phyloP scores from a whole-genome alignment of 2,113 vertebrate genomes.

The Ammodramus savannarum region DNA sequence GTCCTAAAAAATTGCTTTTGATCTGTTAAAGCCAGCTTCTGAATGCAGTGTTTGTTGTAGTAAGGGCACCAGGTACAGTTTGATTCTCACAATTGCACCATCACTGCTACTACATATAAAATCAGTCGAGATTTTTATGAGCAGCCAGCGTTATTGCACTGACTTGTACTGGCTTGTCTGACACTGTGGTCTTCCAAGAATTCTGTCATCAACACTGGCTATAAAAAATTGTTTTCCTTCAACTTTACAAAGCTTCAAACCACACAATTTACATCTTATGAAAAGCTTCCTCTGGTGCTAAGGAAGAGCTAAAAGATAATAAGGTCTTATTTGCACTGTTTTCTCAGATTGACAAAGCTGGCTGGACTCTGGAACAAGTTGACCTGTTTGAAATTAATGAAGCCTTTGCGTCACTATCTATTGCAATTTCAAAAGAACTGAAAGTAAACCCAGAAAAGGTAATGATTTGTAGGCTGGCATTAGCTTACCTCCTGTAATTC shows the following conservation, averaged over 20 bases:
- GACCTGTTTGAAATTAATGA: slow-evolving; percentile 96
- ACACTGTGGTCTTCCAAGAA: neutral
- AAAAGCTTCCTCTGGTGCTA: neutral
- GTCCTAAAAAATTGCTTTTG: neutral
- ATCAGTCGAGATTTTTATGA: neutral
- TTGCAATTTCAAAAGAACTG: slow-evolving; percentile 86
- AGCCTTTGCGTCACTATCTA: slow-evolving; percentile 85
- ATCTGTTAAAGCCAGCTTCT: neutral
- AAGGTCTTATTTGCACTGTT: neutral
- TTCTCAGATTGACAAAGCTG: slow-evolving; percentile 85
- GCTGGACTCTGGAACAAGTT: slow-evolving; percentile 87
- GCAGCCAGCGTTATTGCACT: neutral
- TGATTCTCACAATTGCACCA: neutral
- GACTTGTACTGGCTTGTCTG: neutral
- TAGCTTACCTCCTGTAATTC: neutral
- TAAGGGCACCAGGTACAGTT: neutral
- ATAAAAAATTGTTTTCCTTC: neutral
- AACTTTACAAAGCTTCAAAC: neutral
- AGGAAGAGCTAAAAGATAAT: neutral
- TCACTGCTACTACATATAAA: rapidly evolving
- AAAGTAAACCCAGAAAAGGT: slow-evolving; percentile 89
- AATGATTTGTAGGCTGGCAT: neutral
- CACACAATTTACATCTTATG: rapidly evolving
- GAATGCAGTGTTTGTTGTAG: neutral
- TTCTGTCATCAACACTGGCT: neutral